Evolutionary conservation across 30 jellyfish, hydroid and myxozoan species (phyloP).

Genomic region (Cassiopea andromeda): DNA sequence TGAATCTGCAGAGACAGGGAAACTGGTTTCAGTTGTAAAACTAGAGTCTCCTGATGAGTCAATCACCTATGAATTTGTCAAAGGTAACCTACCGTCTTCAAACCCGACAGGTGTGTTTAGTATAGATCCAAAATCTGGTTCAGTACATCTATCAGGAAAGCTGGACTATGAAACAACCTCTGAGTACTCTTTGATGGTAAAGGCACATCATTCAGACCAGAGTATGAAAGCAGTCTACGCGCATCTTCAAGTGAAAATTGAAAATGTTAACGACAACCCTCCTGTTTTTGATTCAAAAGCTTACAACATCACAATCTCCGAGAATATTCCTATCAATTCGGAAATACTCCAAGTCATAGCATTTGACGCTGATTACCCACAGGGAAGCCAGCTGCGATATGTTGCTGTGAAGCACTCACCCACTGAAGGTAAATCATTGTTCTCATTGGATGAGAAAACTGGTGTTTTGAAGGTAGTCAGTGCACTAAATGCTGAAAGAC

Average conservation of each 20-base stretch:
- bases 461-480: slow-evolving; percentile 69
- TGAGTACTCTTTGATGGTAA: slow-evolving; percentile 70
- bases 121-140: slow-evolving; percentile 66
- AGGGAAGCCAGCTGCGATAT: slow-evolving; percentile 26
- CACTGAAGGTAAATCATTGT: slow-evolving; percentile 27
- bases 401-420: slow-evolving; percentile 35
- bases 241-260: slow-evolving; percentile 49
- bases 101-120: slow-evolving; percentile 72
- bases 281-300: slow-evolving; percentile 80
- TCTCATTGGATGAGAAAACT: slow-evolving; percentile 52
- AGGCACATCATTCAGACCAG: slow-evolving; percentile 27
- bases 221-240: slow-evolving; percentile 35
- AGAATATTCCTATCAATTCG: slow-evolving; percentile 57
- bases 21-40: slow-evolving; percentile 36
- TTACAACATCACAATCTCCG: slow-evolving; percentile 74
- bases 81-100: slow-evolving; percentile 82
- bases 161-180: slow-evolving; percentile 84
- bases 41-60: slow-evolving; percentile 39
- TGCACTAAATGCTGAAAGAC: slow-evolving; percentile 68
- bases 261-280: slow-evolving; percentile 80
- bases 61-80: slow-evolving; percentile 60
- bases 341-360: slow-evolving; percentile 76
- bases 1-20: slow-evolving; percentile 78
- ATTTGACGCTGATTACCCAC: slow-evolving; percentile 53
- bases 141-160: slow-evolving; percentile 45